Evolutionary conservation across 2,888 invertebrate species (phyloP).

Genomic region (Dasypolia templi): DNA sequence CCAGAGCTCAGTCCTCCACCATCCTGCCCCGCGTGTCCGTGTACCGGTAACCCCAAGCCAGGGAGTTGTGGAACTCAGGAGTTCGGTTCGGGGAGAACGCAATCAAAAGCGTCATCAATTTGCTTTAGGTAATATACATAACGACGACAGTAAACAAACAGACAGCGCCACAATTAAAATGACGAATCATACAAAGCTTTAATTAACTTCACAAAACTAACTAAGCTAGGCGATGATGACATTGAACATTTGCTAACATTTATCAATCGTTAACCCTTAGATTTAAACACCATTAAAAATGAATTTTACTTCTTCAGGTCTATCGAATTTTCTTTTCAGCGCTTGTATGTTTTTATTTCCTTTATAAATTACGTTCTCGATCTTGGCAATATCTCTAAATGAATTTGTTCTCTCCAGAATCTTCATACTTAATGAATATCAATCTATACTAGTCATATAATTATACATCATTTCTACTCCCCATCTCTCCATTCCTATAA

Average conservation of each 20-base stretch:
- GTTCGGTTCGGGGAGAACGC: too few relatives aligned
- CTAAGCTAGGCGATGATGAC: not conserved
- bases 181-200: not conserved
- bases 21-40: too few relatives aligned
- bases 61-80: too few relatives aligned
- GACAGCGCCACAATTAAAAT: too few relatives aligned
- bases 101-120: too few relatives aligned
- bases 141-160: too few relatives aligned
- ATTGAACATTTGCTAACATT: not conserved
- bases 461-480: constrained; percentile 4
- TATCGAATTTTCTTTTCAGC: not conserved
- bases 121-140: too few relatives aligned
- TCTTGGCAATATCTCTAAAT: not conserved
- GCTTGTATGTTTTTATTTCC: not conserved
- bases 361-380: not conserved
- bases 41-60: too few relatives aligned
- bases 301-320: not conserved
- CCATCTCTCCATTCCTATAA: constrained; percentile 24
- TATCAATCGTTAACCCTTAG: not conserved
- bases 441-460: not conserved
- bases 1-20: too few relatives aligned
- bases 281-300: not conserved
- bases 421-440: too few relatives aligned
- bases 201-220: not conserved
- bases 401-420: too few relatives aligned